Evolutionary conservation across 1,140 invertebrate genomes (phyloP).

Genomic region (Batillaria attramentaria): DNA sequence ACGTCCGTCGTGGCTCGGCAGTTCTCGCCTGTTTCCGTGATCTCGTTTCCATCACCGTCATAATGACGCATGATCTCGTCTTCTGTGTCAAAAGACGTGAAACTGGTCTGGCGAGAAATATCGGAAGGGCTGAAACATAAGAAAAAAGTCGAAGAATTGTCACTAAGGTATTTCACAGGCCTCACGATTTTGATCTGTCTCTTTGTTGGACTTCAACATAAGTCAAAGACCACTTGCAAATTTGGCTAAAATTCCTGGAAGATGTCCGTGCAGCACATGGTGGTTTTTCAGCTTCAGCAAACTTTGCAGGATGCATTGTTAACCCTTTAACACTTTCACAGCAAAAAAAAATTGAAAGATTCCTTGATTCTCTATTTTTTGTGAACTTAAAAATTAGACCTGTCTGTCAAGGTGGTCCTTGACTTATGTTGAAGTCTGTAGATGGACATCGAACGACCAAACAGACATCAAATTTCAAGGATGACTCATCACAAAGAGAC

Average conservation of each 20-base stretch:
- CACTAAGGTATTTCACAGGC: not conserved
- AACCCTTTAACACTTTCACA: no score
- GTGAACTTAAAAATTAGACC: no score
- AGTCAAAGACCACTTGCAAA: not conserved
- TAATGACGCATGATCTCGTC: conserved; percentile 17
- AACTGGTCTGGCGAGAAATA: conserved; percentile 32
- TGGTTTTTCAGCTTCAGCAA: not conserved
- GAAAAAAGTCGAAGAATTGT: not conserved
- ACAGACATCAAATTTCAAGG: no score
- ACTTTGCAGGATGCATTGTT: no score
- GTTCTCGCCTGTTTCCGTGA: conserved; percentile 30
- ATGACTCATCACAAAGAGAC: no score
- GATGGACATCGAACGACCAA: no score
- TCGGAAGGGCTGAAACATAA: conserved; percentile 25
- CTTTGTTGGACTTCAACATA: no score
- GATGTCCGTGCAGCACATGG: not conserved
- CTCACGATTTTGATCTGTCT: not conserved
- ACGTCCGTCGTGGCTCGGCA: conserved; percentile 24
- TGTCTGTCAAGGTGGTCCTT: no score
- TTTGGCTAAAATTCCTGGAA: not conserved
- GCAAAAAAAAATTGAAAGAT: no score
- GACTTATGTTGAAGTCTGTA: no score
- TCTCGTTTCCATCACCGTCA: not conserved
- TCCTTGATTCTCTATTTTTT: no score
- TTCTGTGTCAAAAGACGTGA: conserved; percentile 35